Base-by-base conservation (phyloP, 53 echinoderm and acorn worm genomes). In the Arbacia lixula region DNA sequence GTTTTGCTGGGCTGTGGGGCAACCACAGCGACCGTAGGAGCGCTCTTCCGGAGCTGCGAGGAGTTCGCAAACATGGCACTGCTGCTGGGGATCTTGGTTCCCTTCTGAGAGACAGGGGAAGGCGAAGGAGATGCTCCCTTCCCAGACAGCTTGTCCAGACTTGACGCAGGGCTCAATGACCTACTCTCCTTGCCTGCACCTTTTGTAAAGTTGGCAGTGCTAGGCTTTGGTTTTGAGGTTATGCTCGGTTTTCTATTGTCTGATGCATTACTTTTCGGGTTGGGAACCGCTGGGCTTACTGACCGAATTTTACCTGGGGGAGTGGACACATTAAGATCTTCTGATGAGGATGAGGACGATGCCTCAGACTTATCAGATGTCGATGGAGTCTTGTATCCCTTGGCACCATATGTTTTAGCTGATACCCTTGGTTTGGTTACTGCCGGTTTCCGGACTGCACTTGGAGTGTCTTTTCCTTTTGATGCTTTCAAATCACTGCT, bases 31-130 rank as follows among this genome's bases (percentile, higher is more conserved):
- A 83, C 76, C 34, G 90, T 90, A 2, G 72, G 65, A 9, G 87
- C 57, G 66, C 87, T 87, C 40, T 91, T 84, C 34, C 84, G 83
- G 10, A 43, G 46, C 56, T 77, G 78, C 16, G 78, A 58, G 12
- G 74, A 53, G 32, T 73, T 60, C 31, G 86, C 60, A 86, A 75
- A 86, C 91, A 81, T 83, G 29, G 87, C 84, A 63, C 62, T 87
- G 54, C 91, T 91, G 42, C 86, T 82, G 20, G 94, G 94, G 55
- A 94, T 94, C 72, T 94, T 94, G 40, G 88, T 94, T 33, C 89
- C 89, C 73, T 86, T 88, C 64, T 86, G 86, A 12, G 86, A 69
- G 46, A 85, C 62, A 16, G 86, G 79, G 32, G 83, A 83, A 11
- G 84, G 61, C 43, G 88, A 88, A 21, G 72, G 63, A 37, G 81